Percentiles rank a stretch among this genome's conserved stretches.
Evolutionary conservation across 2,113 vertebrate species (phyloP).

Genomic region (Oreochromis tanganicae): DNA sequence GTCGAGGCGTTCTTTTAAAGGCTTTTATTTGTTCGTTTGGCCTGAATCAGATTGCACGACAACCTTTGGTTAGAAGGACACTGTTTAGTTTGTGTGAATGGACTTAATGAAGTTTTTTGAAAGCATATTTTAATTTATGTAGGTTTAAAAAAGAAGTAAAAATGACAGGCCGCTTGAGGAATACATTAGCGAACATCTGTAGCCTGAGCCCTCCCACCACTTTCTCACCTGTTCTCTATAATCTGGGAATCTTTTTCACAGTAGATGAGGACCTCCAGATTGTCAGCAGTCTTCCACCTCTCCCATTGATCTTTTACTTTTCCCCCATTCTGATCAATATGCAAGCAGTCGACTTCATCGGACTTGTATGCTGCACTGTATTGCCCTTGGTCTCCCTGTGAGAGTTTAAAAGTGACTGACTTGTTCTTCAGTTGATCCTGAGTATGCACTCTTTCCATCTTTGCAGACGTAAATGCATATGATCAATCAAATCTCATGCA

Average conservation of each 20-base stretch:
- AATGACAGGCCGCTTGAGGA: background rate
- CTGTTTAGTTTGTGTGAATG: background rate
- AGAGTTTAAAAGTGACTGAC: background rate
- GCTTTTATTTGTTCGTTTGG: conserved; percentile 61
- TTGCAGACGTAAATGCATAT: background rate
- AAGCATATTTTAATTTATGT: background rate
- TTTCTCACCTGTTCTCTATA: conserved; percentile 22
- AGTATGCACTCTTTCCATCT: background rate
- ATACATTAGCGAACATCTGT: conserved; percentile 8
- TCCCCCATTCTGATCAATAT: conserved; percentile 32
- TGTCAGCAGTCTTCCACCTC: background rate
- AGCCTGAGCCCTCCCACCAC: conserved; percentile 4
- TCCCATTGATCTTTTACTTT: background rate
- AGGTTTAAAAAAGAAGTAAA: background rate
- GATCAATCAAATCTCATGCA: background rate
- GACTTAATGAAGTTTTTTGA: conserved; percentile 1
- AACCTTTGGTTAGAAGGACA: background rate
- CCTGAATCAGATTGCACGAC: conserved; percentile 27
- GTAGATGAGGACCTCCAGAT: conserved; percentile 4
- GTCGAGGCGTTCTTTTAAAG: conserved; percentile 37
- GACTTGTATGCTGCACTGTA: conserved; percentile 7
- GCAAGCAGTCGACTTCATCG: background rate
- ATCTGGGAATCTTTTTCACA: conserved; percentile 10
- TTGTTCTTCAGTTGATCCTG: background rate
- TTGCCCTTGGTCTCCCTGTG: background rate